These are phyloP conservation scores for Strigamia maritima DNA, from an alignment of 2,888 invertebrate species.

Conservation along the genomic window DNA sequence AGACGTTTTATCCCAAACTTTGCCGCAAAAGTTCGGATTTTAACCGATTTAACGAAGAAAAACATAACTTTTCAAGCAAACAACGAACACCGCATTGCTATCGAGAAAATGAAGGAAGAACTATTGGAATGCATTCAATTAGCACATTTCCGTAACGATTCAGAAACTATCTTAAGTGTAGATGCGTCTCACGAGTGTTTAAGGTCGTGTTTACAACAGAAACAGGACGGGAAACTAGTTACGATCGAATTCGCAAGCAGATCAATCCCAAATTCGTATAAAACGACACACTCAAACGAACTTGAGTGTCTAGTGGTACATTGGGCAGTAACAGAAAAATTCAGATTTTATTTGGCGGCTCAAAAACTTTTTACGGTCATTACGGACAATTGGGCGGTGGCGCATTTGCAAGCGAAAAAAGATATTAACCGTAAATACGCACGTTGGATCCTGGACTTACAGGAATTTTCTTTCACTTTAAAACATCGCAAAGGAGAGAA, in stretches of 20 bases:
- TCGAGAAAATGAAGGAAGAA: not conserved
- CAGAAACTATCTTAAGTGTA: not conserved
- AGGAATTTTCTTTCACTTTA: no score
- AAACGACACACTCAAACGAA: conserved; percentile 11
- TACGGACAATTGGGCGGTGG: no score
- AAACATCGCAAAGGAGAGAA: no score
- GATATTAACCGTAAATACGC: no score
- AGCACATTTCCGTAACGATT: not conserved
- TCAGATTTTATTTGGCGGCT: conserved; percentile 3
- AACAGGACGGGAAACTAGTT: not conserved
- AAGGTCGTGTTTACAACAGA: conserved; percentile 31
- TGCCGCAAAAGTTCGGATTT: not conserved
- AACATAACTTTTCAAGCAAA: no score
- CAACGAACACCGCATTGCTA: no score
- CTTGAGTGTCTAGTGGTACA: conserved; percentile 22
- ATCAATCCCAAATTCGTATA: not conserved
- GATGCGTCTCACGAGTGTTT: conserved; percentile 34
- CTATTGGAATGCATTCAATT: not conserved
- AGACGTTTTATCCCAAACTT: not conserved
- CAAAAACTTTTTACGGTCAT: no score
- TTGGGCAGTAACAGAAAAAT: conserved; percentile 36
- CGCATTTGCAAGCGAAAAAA: no score
- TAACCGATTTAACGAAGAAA: not conserved
- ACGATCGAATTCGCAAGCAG: conserved; percentile 31
- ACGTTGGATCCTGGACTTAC: no score